A percentile compares a stretch with the other conserved stretches of the same genome.
Evolutionary conservation across 2,113 vertebrate genomes (phyloP).

Genomic region (Camelus dromedarius): DNA sequence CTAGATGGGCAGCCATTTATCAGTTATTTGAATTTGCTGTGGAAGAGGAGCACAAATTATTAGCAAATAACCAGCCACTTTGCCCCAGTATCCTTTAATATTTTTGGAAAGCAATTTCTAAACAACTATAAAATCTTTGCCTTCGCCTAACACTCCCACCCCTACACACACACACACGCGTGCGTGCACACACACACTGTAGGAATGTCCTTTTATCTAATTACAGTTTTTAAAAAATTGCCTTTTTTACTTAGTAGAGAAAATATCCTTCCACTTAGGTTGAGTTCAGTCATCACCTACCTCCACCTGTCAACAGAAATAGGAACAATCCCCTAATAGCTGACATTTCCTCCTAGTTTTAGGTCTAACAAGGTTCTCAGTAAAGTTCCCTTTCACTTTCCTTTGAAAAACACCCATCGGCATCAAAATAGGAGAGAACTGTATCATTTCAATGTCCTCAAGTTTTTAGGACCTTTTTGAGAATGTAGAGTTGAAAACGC

Average conservation of each 20-base stretch:
- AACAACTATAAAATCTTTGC: neutral
- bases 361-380: neutral
- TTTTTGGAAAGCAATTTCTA: conserved; percentile 24
- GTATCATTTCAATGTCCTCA: neutral
- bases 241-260: neutral
- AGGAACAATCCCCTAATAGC: neutral
- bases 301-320: neutral
- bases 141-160: neutral
- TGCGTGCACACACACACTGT: neutral
- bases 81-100: neutral
- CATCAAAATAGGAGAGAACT: neutral
- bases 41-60: neutral
- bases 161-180: no score
- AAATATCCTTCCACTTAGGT: neutral
- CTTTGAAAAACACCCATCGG: neutral
- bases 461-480: neutral
- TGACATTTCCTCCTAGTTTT: neutral
- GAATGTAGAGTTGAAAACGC: no score
- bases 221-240: neutral
- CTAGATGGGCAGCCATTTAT: neutral
- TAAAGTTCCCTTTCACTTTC: neutral
- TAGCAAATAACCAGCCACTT: neutral
- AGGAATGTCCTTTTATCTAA: neutral
- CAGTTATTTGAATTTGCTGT: neutral
- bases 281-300: neutral